Evolutionary conservation across 2,888 invertebrate species (phyloP).

Genomic region (Reticulitermes lucifugus): DNA sequence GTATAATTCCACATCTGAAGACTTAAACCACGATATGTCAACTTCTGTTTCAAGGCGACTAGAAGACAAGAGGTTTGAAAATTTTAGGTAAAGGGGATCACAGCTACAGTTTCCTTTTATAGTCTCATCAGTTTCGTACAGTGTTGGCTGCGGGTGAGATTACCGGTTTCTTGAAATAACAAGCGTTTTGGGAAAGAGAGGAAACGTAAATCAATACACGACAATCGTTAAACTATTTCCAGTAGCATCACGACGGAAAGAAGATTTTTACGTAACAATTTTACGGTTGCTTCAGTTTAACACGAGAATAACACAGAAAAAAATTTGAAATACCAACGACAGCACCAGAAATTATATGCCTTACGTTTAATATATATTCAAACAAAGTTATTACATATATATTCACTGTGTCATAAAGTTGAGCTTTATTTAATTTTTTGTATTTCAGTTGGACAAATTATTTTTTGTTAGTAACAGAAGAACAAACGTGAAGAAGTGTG

Average conservation of each 20-base stretch:
- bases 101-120: background rate
- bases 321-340: background rate
- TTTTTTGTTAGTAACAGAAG: too few species aligned
- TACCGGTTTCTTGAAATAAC: background rate
- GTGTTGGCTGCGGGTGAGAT: too few species aligned
- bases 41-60: conserved; percentile 22
- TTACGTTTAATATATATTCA: background rate
- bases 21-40: conserved; percentile 16
- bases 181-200: background rate
- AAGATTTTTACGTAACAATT: background rate
- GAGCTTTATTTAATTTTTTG: background rate
- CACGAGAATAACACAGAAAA: background rate
- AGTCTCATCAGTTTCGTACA: background rate
- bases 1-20: background rate
- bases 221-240: background rate
- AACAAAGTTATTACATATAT: background rate
- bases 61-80: background rate
- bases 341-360: background rate
- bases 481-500: background rate
- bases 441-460: too few species aligned
- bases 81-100: background rate
- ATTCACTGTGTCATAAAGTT: background rate
- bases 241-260: background rate
- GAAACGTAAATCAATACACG: conserved; percentile 6
- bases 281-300: background rate